Percentiles rank a stretch among this genome's conserved stretches.
Conservation (phyloP, 2,888 invertebrate species). For the Xylocampa areola region DNA sequence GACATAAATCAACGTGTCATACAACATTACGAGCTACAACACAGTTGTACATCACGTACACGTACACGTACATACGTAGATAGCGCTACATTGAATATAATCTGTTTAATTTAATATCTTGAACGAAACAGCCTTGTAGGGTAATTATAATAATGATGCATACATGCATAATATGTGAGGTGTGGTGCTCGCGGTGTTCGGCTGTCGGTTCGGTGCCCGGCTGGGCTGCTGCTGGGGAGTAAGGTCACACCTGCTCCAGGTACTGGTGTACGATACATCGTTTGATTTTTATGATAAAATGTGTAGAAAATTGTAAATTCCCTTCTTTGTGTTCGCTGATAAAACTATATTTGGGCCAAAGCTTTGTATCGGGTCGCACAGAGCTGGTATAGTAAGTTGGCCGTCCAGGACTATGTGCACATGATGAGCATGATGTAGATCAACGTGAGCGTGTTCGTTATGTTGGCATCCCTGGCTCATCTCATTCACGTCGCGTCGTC, state of each 20-base stretch:
- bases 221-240: no score
- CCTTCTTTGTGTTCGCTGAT: no score
- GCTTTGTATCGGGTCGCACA: no score
- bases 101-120: conserved; percentile 5
- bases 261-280: no score
- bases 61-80: no score
- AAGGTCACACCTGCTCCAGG: no score
- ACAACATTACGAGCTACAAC: neutral
- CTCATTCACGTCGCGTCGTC: conserved; percentile 14
- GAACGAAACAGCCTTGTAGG: neutral
- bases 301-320: no score
- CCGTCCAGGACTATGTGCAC: neutral
- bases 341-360: no score
- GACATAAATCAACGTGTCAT: neutral
- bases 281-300: neutral
- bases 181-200: neutral
- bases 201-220: neutral
- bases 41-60: neutral
- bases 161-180: neutral
- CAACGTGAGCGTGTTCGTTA: neutral
- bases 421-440: no score
- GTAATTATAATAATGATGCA: conserved; percentile 15
- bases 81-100: conserved; percentile 4
- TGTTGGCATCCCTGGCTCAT: conserved; percentile 1
- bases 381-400: no score